Conservation (phyloP, 2,888 invertebrate species). For the Leucozona laternaria region DNA sequence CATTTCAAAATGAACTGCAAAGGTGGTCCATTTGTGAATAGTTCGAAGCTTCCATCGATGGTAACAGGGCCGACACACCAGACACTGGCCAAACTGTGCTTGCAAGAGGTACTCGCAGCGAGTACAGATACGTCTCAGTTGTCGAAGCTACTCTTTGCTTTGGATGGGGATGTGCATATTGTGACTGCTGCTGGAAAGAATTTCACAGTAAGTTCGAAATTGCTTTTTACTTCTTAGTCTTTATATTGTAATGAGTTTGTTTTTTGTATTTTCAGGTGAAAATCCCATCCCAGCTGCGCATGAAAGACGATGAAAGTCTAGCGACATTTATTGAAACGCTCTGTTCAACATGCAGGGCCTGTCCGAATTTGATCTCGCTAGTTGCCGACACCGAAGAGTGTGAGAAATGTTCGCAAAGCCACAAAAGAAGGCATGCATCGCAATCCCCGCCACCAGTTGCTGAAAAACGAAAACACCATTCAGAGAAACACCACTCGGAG, state of each 20-base stretch:
- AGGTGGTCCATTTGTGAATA: conserved; percentile 85
- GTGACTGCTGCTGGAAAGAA: conserved; percentile 84
- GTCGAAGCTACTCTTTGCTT: conserved; percentile 81
- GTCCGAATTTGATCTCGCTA: conserved; percentile 83
- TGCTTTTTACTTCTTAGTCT: neutral
- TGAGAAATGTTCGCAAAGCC: conserved; percentile 82
- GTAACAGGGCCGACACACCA: conserved; percentile 84
- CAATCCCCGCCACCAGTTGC: conserved; percentile 79
- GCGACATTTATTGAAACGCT: conserved; percentile 83
- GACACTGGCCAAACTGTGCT: conserved; percentile 83
- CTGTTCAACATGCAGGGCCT: conserved; percentile 83
- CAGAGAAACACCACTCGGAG: conserved; percentile 69
- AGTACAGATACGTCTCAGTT: conserved; percentile 83
- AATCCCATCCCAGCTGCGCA: conserved; percentile 82
- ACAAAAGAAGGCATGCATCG: conserved; percentile 80
- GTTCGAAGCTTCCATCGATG: conserved; percentile 83
- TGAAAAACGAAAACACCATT: conserved; percentile 80
- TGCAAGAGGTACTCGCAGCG: conserved; percentile 83
- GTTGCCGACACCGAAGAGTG: conserved; percentile 83
- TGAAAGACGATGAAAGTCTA: conserved; percentile 82
- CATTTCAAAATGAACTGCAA: conserved; percentile 85
- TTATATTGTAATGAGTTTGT: neutral
- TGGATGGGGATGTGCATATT: conserved; percentile 83
- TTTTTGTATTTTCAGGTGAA: conserved; percentile 79
- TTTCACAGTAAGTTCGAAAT: conserved; percentile 81